A percentile compares a stretch with the other conserved stretches of the same genome.
Evolutionary conservation across 2,797 vertebrate species (phyloP).

Genomic region (Pseudochromis fuscus): DNA sequence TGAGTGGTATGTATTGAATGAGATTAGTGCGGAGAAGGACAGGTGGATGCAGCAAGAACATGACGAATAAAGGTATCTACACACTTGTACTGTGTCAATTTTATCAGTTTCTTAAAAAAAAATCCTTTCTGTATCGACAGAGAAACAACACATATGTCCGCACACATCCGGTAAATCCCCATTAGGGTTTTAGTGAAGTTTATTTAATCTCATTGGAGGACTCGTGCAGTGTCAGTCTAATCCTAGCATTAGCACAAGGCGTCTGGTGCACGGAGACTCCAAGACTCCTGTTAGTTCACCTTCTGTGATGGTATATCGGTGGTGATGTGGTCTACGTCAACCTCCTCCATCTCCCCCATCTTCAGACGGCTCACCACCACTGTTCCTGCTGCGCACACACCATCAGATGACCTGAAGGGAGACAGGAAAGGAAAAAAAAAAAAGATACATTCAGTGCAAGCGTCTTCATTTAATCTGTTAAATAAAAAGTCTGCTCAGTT

Average conservation of each 20-base stretch:
- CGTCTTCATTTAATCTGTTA: constrained; percentile 28
- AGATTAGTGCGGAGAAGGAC: constrained; percentile 58
- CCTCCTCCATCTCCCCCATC: constrained; percentile 96
- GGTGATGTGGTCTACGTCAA: constrained; percentile 88
- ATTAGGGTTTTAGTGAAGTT: constrained; percentile 71
- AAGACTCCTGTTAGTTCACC: constrained; percentile 77
- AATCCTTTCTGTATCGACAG: constrained; percentile 24
- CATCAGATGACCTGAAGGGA: constrained; percentile 90
- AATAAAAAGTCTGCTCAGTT: constrained; percentile 32
- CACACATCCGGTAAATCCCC: constrained; percentile 63
- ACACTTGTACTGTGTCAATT: constrained; percentile 19
- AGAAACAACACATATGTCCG: constrained; percentile 18
- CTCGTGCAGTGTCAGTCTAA: constrained; percentile 78
- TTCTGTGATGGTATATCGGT: constrained; percentile 91
- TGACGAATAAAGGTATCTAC: constrained; percentile 19
- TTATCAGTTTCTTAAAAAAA: constrained; percentile 16
- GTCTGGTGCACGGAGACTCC: constrained; percentile 56
- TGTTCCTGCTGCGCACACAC: constrained; percentile 90
- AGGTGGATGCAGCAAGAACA: not conserved
- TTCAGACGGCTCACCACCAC: constrained; percentile 93
- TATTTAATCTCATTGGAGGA: constrained; percentile 80
- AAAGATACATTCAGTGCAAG: constrained; percentile 10
- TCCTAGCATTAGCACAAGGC: constrained; percentile 64
- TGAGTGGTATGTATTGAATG: constrained; percentile 48
- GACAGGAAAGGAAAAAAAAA: constrained; percentile 12